phyloP scores from a whole-genome alignment of 2,113 vertebrate genomes.

The Caloenas nicobarica region DNA sequence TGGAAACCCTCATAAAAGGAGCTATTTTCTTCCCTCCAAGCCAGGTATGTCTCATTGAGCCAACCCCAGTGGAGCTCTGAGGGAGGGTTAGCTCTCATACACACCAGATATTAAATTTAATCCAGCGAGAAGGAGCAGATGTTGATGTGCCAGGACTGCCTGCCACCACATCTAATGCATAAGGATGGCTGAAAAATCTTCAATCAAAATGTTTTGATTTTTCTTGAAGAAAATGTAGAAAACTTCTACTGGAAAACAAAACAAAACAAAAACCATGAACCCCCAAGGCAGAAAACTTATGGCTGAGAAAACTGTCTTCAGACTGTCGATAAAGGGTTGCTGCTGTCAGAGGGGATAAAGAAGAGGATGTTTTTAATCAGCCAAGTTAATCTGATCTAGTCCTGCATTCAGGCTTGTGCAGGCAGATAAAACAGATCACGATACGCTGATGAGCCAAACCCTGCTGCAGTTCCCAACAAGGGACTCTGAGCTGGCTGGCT shows the following conservation, averaged over 20 bases:
- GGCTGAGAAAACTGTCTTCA: conserved; percentile 35
- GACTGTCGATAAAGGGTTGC: conserved; percentile 19
- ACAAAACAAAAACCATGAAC: not conserved
- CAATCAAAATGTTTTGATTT: conserved; percentile 37
- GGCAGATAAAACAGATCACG: not conserved
- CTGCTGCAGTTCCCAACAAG: not conserved
- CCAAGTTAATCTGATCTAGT: conserved; percentile 41
- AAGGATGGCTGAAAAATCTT: conserved; percentile 38
- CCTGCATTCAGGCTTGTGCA: not conserved
- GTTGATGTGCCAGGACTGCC: conserved; percentile 23
- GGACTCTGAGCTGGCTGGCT: not conserved
- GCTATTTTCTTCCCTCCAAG: not conserved
- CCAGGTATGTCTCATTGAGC: not conserved
- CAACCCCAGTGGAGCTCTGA: not conserved
- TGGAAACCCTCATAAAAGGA: not conserved
- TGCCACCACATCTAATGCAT: not conserved
- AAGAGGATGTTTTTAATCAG: conserved; percentile 39
- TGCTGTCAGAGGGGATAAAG: conserved; percentile 40
- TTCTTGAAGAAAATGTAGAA: not conserved
- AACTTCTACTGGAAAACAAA: not conserved
- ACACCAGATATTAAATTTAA: conserved; percentile 22
- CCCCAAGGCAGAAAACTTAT: conserved; percentile 35
- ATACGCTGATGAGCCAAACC: not conserved
- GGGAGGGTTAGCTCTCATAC: not conserved
- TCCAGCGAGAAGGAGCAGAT: conserved; percentile 23